These are phyloP conservation scores for Chinchilla lanigera DNA, from an alignment of 2,113 vertebrate species.

Conservation along the genomic window DNA sequence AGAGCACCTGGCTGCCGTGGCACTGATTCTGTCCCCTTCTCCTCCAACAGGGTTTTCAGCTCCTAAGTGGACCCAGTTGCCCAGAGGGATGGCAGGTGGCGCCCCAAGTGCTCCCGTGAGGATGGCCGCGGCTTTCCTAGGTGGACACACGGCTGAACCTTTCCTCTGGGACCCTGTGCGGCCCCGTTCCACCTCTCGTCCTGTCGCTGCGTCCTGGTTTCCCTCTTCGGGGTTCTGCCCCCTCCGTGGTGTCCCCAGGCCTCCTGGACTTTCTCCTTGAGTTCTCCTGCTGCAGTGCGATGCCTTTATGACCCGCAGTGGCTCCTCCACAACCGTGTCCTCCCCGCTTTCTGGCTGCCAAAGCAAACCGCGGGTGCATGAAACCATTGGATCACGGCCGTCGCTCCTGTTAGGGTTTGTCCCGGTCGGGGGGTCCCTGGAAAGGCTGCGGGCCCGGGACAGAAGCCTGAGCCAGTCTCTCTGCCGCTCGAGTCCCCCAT, in stretches of 20 bases:
- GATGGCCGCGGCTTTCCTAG: slow-evolving; percentile 80
- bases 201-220: slow-evolving; percentile 83
- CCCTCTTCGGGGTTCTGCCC: slow-evolving; percentile 71
- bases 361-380: slow-evolving; percentile 76
- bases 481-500: slow-evolving; percentile 6
- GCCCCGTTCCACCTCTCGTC: slow-evolving; percentile 81
- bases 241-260: slow-evolving; percentile 73
- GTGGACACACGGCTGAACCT: slow-evolving; percentile 79
- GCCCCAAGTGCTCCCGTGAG: slow-evolving; percentile 56
- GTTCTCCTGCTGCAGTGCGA: slow-evolving; percentile 68
- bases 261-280: slow-evolving; percentile 59
- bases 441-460: slow-evolving; percentile 3
- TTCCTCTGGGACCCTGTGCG: slow-evolving; percentile 76
- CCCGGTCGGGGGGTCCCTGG: background rate
- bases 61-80: slow-evolving; percentile 84
- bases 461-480: slow-evolving; percentile 8
- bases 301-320: slow-evolving; percentile 82
- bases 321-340: slow-evolving; percentile 72
- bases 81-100: slow-evolving; percentile 79
- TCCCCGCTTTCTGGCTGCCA: background rate
- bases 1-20: fast-evolving
- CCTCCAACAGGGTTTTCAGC: slow-evolving; percentile 88
- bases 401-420: background rate
- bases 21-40: slow-evolving; percentile 38
- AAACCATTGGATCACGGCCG: slow-evolving; percentile 62